Percentiles rank a stretch among this genome's conserved stretches.
phyloP scores from a whole-genome alignment of 1,140 invertebrate genomes.

The Zaprionus kolodkinae region DNA sequence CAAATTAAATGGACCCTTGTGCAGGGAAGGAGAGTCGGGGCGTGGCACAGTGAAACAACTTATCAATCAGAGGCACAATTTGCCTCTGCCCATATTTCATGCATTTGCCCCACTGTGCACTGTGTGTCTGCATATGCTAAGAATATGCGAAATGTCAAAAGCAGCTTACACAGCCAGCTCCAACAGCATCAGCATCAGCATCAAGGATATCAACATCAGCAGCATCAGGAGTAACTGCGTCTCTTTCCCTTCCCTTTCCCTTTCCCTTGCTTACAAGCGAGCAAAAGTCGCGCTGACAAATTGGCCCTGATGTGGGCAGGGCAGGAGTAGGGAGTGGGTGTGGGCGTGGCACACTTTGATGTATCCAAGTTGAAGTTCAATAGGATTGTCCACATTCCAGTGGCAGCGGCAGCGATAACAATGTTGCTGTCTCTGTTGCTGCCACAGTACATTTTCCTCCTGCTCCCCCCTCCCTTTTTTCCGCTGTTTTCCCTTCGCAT shows the following conservation, averaged over 20 bases:
- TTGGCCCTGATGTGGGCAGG: conserved; percentile 7
- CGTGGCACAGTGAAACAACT: conserved; percentile 22
- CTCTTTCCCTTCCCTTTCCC: background rate
- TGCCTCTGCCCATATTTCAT: background rate
- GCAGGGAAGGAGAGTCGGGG: conserved; percentile 6
- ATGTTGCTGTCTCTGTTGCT: background rate
- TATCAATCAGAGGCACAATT: too few relatives aligned
- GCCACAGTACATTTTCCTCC: background rate
- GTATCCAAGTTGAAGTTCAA: conserved; percentile 10
- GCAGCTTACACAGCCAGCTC: conserved; percentile 52
- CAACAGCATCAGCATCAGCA: conserved; percentile 16
- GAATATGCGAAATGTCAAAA: conserved; percentile 60
- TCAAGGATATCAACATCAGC: conserved; percentile 13
- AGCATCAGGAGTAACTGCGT: conserved; percentile 17
- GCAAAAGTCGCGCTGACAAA: conserved; percentile 33
- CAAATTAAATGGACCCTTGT: conserved; percentile 74
- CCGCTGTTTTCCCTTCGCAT: background rate
- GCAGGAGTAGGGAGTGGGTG: background rate
- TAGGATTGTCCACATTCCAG: conserved; percentile 2
- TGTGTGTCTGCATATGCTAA: conserved; percentile 56
- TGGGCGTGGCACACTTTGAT: conserved; percentile 2
- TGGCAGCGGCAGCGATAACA: conserved; percentile 4
- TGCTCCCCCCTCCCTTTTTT: background rate
- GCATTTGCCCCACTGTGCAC: background rate
- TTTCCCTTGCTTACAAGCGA: conserved; percentile 50